Evolutionary conservation across 2,797 vertebrate genomes (phyloP).

Genomic region (Hypotaenidia philippensis): DNA sequence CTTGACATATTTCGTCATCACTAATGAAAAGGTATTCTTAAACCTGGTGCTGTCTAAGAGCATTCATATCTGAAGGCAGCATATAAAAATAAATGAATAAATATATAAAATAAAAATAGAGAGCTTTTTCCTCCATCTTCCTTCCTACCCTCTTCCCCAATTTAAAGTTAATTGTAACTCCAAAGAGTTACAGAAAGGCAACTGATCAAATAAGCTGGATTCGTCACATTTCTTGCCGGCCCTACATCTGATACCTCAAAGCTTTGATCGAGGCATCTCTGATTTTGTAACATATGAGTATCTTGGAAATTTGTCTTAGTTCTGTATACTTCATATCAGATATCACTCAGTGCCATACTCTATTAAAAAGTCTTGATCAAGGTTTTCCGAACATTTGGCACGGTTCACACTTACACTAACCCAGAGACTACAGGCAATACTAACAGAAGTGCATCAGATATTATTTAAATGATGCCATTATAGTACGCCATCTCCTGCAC

Average conservation of each 20-base stretch:
- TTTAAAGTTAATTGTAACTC: neutral
- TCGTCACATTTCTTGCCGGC: neutral
- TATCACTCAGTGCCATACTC: neutral
- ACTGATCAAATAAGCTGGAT: neutral
- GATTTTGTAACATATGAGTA: neutral
- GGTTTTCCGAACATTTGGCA: neutral
- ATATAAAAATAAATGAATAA: neutral
- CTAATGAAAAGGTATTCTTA: neutral
- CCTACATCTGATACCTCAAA: neutral
- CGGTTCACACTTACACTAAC: neutral
- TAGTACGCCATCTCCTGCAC: neutral
- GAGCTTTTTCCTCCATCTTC: neutral
- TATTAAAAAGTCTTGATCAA: neutral
- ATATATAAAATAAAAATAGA: neutral
- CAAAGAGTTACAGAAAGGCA: neutral
- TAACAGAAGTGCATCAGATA: neutral
- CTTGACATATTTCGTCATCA: neutral
- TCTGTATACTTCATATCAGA: neutral
- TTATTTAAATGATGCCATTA: neutral
- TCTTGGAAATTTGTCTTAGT: neutral
- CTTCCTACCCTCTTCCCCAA: neutral
- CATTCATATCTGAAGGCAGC: neutral
- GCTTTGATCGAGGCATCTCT: neutral
- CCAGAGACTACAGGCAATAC: neutral
- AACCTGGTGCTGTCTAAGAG: neutral